Evolutionary conservation across 2,797 vertebrate species (phyloP).

Genomic region (Sparidentex hasta): DNA sequence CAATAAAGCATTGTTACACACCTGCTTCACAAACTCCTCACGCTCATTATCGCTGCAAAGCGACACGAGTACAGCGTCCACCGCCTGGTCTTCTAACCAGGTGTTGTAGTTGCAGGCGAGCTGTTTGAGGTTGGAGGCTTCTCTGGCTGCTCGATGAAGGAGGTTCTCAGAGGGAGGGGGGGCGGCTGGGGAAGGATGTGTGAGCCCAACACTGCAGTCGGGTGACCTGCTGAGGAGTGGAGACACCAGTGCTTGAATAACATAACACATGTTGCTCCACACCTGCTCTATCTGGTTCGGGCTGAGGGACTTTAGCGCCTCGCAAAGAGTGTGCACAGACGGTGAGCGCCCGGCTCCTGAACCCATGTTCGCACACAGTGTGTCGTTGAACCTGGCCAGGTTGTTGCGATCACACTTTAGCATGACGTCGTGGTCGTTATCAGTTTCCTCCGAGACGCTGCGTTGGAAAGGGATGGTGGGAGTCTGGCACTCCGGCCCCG

Average conservation of each 20-base stretch:
- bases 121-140: constrained; percentile 76
- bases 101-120: constrained; percentile 82
- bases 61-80: constrained; percentile 78
- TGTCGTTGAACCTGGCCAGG: constrained; percentile 79
- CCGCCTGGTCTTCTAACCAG: constrained; percentile 69
- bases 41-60: constrained; percentile 84
- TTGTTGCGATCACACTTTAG: constrained; percentile 74
- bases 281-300: constrained; percentile 62
- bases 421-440: constrained; percentile 12
- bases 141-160: constrained; percentile 54
- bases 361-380: constrained; percentile 77
- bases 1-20: constrained; percentile 76
- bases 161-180: not conserved
- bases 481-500: constrained; percentile 72
- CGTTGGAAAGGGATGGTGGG: constrained; percentile 47
- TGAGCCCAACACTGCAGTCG: constrained; percentile 39
- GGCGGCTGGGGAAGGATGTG: not conserved
- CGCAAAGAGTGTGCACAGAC: constrained; percentile 75
- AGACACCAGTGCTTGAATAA: constrained; percentile 58
- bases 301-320: constrained; percentile 72
- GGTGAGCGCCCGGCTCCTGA: constrained; percentile 43
- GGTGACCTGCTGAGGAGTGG: constrained; percentile 67
- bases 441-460: constrained; percentile 2
- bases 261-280: constrained; percentile 81
- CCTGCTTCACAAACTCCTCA: constrained; percentile 71